Base-by-base conservation (phyloP, 2,797 vertebrate genomes). In the Anguilla pacifica region DNA sequence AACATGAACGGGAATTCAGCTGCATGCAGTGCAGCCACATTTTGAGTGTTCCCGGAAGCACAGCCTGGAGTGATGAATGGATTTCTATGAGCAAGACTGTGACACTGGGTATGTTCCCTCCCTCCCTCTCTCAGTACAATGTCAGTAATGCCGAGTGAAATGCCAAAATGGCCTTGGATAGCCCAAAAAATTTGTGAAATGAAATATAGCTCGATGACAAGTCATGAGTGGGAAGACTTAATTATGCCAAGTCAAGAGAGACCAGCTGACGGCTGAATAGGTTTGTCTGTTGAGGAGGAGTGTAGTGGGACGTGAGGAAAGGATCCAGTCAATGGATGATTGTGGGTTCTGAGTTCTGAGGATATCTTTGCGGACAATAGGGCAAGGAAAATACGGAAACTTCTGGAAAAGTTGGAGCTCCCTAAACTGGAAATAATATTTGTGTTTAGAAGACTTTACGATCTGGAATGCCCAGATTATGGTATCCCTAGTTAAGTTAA, bases 261-360 rank as follows among this genome's bases (percentile, higher is more conserved):
- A 57, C 4, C 82, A 84, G 82, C 51, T 57, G 53, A 84, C 57
- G 51, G 13, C 82, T 57, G 53, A 84, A 84, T 57, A 53, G 89
- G 81, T 83, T 85, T 83, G 61, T 87, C 67, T 90, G 88, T 82
- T 90, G 89, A 87, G 89, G 86, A 88, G 86, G 88, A 89, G 89
- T 87, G 81, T 74, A 86, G 88, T 89, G 67, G 85, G 86, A 91
- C 86, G 90, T 89, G 85, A 87, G 43, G 72, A 88, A 49, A 51
- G 2, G 53, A 49, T 87, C 77, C 25, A 49, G 81, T 55, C 82
- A 84, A 57, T 55, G 49, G 51, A 81, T 51, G 51, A 35, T 28
- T 84, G 82, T 55, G 49, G 28, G 82, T 6, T 57, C 51, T 57
- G 10, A 84, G 31, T 53, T 84, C 28, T 84, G 51, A 9, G 51